Evolutionary conservation across 2,797 vertebrate species (phyloP), one percentile per base, ranked within the genome.

Genomic region (Poeciliopsis paucimaculata): DNA sequence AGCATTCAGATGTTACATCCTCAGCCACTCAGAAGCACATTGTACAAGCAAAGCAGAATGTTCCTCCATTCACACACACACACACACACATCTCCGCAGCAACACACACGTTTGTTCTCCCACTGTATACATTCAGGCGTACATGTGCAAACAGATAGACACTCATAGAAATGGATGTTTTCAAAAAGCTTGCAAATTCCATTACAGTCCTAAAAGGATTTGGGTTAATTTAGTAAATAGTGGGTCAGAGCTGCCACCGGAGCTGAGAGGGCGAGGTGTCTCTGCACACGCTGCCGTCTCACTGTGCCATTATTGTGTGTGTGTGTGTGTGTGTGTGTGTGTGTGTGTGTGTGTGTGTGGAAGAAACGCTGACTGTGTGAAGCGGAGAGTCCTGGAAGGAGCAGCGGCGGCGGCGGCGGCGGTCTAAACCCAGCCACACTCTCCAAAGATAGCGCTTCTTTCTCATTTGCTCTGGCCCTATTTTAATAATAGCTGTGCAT

Each of bases 401-500:
- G 87, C 86, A 72, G 87, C 77, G 64, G 83, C 80, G 87, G 66
- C 31, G 87, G 66, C 31, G 31, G 31, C 23, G 39, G 39, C 64
- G 36, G 96, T 96, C 97, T 98, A 98, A 99, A 98, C 97, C 98
- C 97, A 98, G 96, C 95, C 90, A 83, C 90, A 84, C 92, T 91
- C 92, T 91, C 93, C 95, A 97, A 97, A 99, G 98, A 99, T 99
- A 99, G 96, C 97, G 97, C 95, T 96, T 97, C 97, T 99, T 99
- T 99, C 98, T 99, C 98, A 99, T 99, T 99, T 99, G 98, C 98
- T 98, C 98, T 96, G 96, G 96, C 95, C 97, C 97, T 98, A 98
- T 99, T 99, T 99, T 99, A 98, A 99, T 99, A 99, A 99, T 98
- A 98, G 98, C 97, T 97, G 98, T 98, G 98, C 98, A 99, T 99